Evolutionary conservation across 1,140 invertebrate genomes (phyloP), one percentile per base, ranked within the genome.

Genomic region (Zaprionus ornatus): DNA sequence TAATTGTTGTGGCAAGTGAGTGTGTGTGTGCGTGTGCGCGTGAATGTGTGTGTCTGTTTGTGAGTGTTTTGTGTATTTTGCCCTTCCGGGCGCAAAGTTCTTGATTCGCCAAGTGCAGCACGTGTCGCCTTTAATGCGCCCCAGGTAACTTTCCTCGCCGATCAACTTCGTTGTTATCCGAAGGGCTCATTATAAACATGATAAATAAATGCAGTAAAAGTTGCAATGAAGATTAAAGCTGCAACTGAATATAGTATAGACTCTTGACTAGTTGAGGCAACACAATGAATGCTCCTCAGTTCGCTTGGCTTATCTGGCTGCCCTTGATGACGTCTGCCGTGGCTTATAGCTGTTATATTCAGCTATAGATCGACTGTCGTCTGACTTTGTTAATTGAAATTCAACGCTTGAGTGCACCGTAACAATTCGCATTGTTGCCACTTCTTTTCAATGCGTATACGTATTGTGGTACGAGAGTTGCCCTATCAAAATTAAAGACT

Each of bases 381-480:
- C 63, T 48, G 25, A 13, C 55, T 81, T 81, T 57, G 82, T 85
- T 85, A 85, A 85, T 85, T 85, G 78, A 85, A 85, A 85, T 75
- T 81, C 74, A 64, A 54, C 52, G 74, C 48, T 69, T 66, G 73
- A 67, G 52, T 67, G 74, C 73, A 55, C 62, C 66, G 70, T 52
- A 79, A 72, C 63, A 75, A 81, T 85, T 78, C 75, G 54, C 62
- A 75, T 85, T 75, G 74, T 65, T 60, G 45, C 27, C n/a, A 29
- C 64, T 61, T 19, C 35, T 35, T 1, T 29, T 29, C 27, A 29
- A 29, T 7, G 27, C 77, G 77, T 84, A 80, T 83, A 83, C 71
- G 80, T 48, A 70, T 27, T 50, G 57, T 60, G 42, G 12, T n/a
- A 45, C 50, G 55, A 45, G 52, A 62, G 63, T 29, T 75, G 73